Base-by-base conservation (phyloP, 2,888 invertebrate species). In the Rhamnusium bicolor region DNA sequence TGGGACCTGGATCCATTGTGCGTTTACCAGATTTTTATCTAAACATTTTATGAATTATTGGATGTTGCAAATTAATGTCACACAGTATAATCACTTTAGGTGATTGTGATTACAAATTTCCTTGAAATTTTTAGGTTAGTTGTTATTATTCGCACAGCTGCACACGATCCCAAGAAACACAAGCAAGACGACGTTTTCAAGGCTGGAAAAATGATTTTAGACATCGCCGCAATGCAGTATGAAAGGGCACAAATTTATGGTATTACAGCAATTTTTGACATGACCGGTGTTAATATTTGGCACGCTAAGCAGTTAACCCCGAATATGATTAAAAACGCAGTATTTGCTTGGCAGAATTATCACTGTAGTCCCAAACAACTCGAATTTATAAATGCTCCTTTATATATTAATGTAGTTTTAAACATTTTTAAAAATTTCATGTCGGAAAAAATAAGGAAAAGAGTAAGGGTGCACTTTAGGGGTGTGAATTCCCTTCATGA, bases 271-370 rank as follows among this genome's bases (percentile, higher is more conserved):
- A 89, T 93, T 69, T 90, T 93, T 77, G 93, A 93, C 83, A 90
- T 93, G 90, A 84, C 86, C 8, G 90, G 90, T 2, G 89, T 92
- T 0, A 88, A 90, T 0, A 80, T 91, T 32, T 89, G 89, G 1
- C 77, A 77, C 18, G 74, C 69, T 0, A 82, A 90, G 51, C 92
- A 92, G 78, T 82, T 93, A 76, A 90, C 90, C 21, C 92, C 92
- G 0, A 85, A 84, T 27, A 83, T 92, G 0, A 90, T 93, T 12
- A 92, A 90, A 79, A 90, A 90, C 74, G 88, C 91, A 0, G 92
- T 93, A 0, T 90, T 91, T 75, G 90, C 92, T 14, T 93, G 92
- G 93, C 92, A 92, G 87, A 92, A 92, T 71, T 94, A 94, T 85
- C 94, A 94, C 7, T 90, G 92, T 18, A 89, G 93, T 76, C 91